Base-by-base conservation (phyloP, 2,888 invertebrate species). In the Gibbula magus region DNA sequence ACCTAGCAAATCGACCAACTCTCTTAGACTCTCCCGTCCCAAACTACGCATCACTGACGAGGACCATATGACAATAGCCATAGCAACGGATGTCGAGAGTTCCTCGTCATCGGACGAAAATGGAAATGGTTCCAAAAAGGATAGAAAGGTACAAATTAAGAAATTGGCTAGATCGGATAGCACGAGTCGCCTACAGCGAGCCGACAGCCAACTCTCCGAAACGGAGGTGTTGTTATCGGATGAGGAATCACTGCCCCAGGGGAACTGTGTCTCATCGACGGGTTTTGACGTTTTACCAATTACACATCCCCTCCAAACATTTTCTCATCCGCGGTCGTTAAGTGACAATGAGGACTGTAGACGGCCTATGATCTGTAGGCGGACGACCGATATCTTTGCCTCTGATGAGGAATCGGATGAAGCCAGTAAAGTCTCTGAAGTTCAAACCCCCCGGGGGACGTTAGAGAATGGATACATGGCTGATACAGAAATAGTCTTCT, bases 11-110 rank as follows among this genome's bases (percentile, higher is more conserved):
- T 56, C 78, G 56, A 53, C 83, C 4, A 81, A 76, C 45, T 78
- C 82, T 5, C 35, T 73, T 0, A 94, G 94, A 32, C 91, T 94
- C 78, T 91, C 94, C 81, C 92, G 93, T 56, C 93, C 94, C 20
- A 92, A 92, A 84, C 93, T 93, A 45, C 90, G 91, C 78, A 92
- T 93, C 84, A 91, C 93, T 0, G 93, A 94, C 82, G 93, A 93
- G 77, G 92, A 93, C 84, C 93, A 93, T 74, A 89, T 91, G 82
- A 92, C 92, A 3, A 89, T 91, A 81, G 92, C 92, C 79, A 91
- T 90, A 78, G 92, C 90, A 76, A 93, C 91, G 75, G 91, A 92
- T 51, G 82, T 80, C n/a, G 82, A 82, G 10, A 79, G 81, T 39
- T 56, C 76, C 0, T 78, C 81, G 4, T 81, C 83, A 13, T 79